Percentiles rank a stretch among this genome's conserved stretches.
These are phyloP conservation scores for Tapirus indicus DNA, from an alignment of 2,797 vertebrate genomes.

Conservation along the genomic window DNA sequence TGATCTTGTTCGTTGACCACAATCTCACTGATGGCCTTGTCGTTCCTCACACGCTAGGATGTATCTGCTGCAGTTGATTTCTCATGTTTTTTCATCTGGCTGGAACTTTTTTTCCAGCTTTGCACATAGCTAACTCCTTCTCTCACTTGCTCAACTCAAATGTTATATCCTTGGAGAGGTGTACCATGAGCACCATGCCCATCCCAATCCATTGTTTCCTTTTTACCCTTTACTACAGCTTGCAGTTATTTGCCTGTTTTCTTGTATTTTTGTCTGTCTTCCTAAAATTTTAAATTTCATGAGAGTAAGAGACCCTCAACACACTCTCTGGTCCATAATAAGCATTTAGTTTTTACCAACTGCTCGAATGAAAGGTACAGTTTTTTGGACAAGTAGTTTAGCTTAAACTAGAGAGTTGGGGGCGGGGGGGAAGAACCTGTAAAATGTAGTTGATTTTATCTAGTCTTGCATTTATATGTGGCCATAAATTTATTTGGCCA, in stretches of 20 bases:
- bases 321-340: background rate
- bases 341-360: background rate
- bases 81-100: background rate
- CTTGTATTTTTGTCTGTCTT: background rate
- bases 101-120: background rate
- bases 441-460: constrained; percentile 47
- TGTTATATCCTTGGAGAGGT: background rate
- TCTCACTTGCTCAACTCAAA: background rate
- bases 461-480: constrained; percentile 50
- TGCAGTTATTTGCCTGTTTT: background rate
- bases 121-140: background rate
- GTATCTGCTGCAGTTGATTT: background rate
- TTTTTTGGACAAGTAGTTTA: background rate
- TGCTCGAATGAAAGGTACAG: background rate
- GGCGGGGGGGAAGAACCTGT: background rate
- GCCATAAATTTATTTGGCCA: constrained; percentile 40
- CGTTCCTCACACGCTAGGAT: background rate
- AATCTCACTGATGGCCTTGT: background rate
- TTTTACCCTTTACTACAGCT: background rate
- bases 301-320: background rate
- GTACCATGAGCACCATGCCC: background rate
- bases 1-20: background rate
- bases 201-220: background rate
- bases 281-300: constrained; percentile 25
- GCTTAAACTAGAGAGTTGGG: background rate